phyloP scores from a whole-genome alignment of 2,797 vertebrate species.

The Pseudochirops corinnae region DNA sequence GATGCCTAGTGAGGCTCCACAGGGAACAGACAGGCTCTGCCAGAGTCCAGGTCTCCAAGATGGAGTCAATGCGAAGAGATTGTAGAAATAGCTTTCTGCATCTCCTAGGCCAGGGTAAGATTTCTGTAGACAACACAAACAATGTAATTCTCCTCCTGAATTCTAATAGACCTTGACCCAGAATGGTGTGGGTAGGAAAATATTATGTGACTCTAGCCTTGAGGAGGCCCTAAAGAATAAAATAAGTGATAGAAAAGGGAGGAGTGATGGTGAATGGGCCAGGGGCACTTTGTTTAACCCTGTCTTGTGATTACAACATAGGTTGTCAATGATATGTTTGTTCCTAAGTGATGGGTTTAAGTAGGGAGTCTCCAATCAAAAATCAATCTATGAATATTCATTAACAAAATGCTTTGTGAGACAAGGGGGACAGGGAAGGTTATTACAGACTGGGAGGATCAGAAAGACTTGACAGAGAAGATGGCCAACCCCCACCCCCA shows the following conservation, averaged over 20 bases:
- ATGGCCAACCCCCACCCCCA: background rate
- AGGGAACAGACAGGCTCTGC: background rate
- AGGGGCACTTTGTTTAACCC: background rate
- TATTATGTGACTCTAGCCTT: background rate
- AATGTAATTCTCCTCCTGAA: background rate
- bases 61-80: background rate
- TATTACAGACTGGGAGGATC: background rate
- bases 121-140: background rate
- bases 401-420: background rate
- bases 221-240: background rate
- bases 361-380: background rate
- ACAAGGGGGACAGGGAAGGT: background rate
- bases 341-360: background rate
- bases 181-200: background rate
- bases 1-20: background rate
- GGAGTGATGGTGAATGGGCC: background rate
- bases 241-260: background rate
- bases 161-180: background rate
- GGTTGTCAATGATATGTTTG: background rate
- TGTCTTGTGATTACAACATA: background rate
- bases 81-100: background rate
- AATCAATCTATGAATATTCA: background rate
- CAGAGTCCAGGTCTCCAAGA: background rate
- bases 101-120: background rate
- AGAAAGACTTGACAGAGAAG: background rate